phyloP scores from a whole-genome alignment of 2,888 invertebrate species.

The Frankliniella fusca region DNA sequence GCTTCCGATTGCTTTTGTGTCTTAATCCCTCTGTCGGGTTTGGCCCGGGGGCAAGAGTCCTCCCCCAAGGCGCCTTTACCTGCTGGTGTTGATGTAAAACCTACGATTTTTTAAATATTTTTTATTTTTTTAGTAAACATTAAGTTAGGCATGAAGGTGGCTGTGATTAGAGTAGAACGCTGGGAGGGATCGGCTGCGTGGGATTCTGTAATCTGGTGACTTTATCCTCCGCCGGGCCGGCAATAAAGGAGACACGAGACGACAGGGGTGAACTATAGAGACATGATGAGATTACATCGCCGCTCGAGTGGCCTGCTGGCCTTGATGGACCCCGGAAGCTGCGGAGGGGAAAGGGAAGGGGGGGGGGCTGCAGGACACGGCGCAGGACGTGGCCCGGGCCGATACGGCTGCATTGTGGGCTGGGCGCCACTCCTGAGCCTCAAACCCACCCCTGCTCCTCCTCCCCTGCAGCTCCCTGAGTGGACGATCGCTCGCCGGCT shows the following conservation, averaged over 20 bases:
- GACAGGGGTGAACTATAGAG: background rate
- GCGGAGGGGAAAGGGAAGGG: background rate
- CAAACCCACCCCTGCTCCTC: background rate
- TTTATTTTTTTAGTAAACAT: too few relatives aligned
- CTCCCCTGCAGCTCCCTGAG: background rate
- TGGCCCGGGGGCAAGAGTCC: background rate
- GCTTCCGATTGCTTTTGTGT: conserved; percentile 11
- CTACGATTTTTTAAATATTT: too few relatives aligned
- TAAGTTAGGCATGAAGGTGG: too few relatives aligned
- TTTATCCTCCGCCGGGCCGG: background rate
- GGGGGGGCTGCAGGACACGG: background rate
- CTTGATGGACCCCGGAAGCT: background rate
- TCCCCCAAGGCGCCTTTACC: too few relatives aligned
- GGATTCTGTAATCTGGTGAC: too few relatives aligned
- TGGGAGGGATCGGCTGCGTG: too few relatives aligned
- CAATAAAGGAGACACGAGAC: background rate
- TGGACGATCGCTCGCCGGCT: background rate
- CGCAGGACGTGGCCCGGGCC: background rate
- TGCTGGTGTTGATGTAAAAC: too few relatives aligned
- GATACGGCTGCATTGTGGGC: conserved; percentile 18
- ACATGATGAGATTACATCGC: conserved; percentile 1
- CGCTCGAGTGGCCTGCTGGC: too few relatives aligned
- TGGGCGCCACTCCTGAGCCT: background rate
- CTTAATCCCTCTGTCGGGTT: background rate
- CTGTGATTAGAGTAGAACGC: too few relatives aligned